Base-by-base conservation (phyloP, 2,797 vertebrate species). In the Pagetopsis macropterus region DNA sequence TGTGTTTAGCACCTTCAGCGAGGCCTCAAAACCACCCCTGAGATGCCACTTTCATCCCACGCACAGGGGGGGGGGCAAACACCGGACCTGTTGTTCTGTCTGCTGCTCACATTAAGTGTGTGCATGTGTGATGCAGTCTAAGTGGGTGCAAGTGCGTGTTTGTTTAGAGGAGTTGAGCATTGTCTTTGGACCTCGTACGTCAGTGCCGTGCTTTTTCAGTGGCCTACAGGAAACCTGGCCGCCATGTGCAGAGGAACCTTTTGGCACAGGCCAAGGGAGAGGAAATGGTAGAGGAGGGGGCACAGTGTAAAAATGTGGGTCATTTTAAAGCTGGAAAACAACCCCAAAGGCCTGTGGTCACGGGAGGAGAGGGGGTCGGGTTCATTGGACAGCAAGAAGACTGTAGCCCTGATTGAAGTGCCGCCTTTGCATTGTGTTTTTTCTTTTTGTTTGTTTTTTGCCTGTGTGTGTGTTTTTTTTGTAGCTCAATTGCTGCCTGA, bases 171-270 rank as follows among this genome's bases (percentile, higher is more conserved):
- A 92, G 84, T 31, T 21, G 60, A 78, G 91, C 89, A 94, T 94
- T 94, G 93, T 95, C 93, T 91, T 91, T 67, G 56, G 70, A 73
- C 84, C 84, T 87, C 23, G 85, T 91, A 94, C 94, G 94, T 95
- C 95, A 95, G 87, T 46, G 77, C 84, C 57, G 88, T 81, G 92
- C 92, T 91, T 91, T 94, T 90, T 93, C 85, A 89, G 91, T 85
- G 90, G 87, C 89, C 85, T 87, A 91, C 94, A 95, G 95, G 95
- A 95, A 95, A 91, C 91, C 86, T 77, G 91, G 91, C 89, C 91
- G 87, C 93, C 93, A 94, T 95, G 94, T 95, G 94, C 91, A 84
- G 88, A 84, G 92, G 90, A 95, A 95, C 95, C 94, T 95, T 95
- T 94, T 93, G 94, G 94, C 94, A 93, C 87, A 88, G 89, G 91